A percentile compares a stretch with the other conserved stretches of the same genome.
These are phyloP conservation scores for Acropora tenuis DNA, from an alignment of 64 coral and sea anemone genomes.

Conservation along the genomic window DNA sequence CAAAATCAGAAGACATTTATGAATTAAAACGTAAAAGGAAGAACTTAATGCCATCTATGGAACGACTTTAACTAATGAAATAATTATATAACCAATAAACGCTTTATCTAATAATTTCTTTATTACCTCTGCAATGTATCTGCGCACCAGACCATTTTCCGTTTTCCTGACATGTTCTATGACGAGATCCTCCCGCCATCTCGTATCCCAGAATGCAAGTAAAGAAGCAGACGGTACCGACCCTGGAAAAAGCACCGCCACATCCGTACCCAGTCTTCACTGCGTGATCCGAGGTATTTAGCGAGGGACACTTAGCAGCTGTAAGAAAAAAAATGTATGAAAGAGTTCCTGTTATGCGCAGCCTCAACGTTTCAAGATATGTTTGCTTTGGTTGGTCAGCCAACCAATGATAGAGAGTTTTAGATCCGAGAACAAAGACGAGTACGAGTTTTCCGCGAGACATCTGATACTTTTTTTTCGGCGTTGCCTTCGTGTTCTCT, in stretches of 20 bases:
- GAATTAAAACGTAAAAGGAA: not conserved
- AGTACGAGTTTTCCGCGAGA: no score
- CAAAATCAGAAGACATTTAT: not conserved
- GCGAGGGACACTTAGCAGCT: slow-evolving; percentile 18
- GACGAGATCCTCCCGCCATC: slow-evolving; percentile 10
- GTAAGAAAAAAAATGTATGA: not conserved
- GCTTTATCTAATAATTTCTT: not conserved
- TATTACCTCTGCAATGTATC: slow-evolving; percentile 37
- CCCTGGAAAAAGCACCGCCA: not conserved
- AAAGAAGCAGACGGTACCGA: slow-evolving; percentile 39
- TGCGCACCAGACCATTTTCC: slow-evolving; percentile 37
- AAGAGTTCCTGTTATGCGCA: not conserved
- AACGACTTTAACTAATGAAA: not conserved
- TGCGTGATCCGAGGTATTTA: not conserved
- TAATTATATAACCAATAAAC: not conserved
- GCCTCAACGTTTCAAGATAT: not conserved
- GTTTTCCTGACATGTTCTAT: slow-evolving; percentile 37
- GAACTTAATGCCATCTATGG: not conserved
- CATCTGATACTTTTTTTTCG: no score
- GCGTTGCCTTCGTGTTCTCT: no score
- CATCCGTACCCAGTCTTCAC: slow-evolving; percentile 22
- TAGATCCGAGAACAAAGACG: no score
- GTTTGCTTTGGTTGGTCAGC: not conserved
- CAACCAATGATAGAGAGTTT: not conserved
- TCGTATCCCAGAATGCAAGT: slow-evolving; percentile 44